These are phyloP conservation scores for Atherinomorus stipes DNA, from an alignment of 2,113 vertebrate species.

Conservation along the genomic window DNA sequence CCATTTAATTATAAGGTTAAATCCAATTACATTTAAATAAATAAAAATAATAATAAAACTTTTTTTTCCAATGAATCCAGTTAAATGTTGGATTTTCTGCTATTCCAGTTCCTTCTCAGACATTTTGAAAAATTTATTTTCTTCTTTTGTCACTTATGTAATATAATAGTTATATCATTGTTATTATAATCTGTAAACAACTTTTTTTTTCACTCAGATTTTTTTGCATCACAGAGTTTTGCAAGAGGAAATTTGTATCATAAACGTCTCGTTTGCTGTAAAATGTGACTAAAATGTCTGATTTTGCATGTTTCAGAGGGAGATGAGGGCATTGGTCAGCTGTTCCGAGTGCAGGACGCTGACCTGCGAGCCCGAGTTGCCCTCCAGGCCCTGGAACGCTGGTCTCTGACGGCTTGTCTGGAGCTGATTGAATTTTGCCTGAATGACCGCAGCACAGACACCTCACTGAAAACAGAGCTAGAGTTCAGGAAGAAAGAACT, in stretches of 20 bases:
- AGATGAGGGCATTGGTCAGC: conserved; percentile 82
- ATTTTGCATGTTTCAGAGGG: conserved; percentile 70
- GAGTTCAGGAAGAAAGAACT: conserved; percentile 87
- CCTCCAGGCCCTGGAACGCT: conserved; percentile 87
- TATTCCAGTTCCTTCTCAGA: too few species aligned
- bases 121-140: too few species aligned
- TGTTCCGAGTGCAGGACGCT: conserved; percentile 88
- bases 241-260: background rate
- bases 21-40: too few species aligned
- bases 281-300: background rate
- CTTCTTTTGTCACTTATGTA: too few species aligned
- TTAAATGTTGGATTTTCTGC: too few species aligned
- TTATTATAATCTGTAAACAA: background rate
- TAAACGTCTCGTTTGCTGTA: too few species aligned
- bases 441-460: conserved; percentile 80
- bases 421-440: conserved; percentile 93
- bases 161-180: too few species aligned
- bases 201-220: background rate
- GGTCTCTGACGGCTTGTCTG: conserved; percentile 88
- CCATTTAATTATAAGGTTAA: too few species aligned
- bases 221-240: background rate
- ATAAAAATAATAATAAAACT: too few species aligned
- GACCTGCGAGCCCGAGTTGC: conserved; percentile 86
- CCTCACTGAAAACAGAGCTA: conserved; percentile 80
- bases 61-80: too few species aligned